Percentiles rank a stretch among this genome's conserved stretches.
These are phyloP conservation scores for Ondatra zibethicus DNA, from an alignment of 2,113 vertebrate species.

Conservation along the genomic window DNA sequence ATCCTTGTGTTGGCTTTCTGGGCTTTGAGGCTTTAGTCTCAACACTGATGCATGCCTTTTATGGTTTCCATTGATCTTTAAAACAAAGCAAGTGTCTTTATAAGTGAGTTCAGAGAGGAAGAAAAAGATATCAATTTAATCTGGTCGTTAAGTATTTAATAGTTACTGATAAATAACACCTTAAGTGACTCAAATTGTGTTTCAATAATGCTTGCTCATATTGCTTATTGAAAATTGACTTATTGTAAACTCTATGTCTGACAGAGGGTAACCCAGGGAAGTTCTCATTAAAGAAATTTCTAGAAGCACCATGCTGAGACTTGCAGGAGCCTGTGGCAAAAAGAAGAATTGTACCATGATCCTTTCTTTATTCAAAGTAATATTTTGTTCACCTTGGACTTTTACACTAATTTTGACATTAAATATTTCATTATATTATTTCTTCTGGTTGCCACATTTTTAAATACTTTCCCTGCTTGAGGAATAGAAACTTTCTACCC, in stretches of 20 bases:
- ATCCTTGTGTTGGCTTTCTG: not conserved
- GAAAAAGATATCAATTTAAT: conserved; percentile 15
- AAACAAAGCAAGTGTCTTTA: not conserved
- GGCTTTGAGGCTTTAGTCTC: not conserved
- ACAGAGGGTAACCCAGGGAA: not conserved
- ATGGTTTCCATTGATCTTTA: not conserved
- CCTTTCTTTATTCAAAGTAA: conserved; percentile 8
- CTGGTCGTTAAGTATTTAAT: not conserved
- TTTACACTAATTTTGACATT: conserved; percentile 28
- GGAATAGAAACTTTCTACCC: not conserved
- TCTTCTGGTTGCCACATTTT: not conserved
- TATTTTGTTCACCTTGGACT: not conserved
- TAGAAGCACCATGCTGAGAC: not conserved
- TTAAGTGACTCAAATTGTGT: not conserved
- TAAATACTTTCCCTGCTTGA: not conserved
- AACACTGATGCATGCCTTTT: not conserved
- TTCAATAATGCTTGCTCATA: not conserved
- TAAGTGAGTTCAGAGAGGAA: not conserved
- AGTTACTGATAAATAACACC: not conserved
- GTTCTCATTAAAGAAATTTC: conserved; percentile 27
- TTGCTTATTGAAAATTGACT: conserved; percentile 32
- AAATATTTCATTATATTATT: not conserved
- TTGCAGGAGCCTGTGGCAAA: not conserved
- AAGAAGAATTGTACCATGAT: not conserved
- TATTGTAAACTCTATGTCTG: not conserved